Base-by-base conservation (phyloP, 1,140 invertebrate species). In the Euborellia annulipes region DNA sequence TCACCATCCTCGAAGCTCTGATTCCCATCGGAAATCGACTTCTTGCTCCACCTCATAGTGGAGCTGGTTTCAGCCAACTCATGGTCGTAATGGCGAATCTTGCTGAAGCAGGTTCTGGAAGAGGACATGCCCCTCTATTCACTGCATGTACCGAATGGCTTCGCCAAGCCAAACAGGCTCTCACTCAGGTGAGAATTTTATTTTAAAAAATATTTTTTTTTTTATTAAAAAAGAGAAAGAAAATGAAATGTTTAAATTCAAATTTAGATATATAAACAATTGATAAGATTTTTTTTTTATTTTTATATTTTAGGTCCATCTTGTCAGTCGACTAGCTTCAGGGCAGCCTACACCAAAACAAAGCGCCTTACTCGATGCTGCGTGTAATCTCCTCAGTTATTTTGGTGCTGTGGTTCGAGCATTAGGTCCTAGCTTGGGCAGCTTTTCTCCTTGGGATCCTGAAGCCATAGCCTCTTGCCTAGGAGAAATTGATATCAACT, bases 61-160 rank as follows among this genome's bases (percentile, higher is more conserved):
- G 73, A 1, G 68, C 74, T 36, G 80, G 82, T 20, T 87, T 90
- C 56, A 73, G 80, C 6, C 82, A 87, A 56, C 66, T 93, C 11
- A 79, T 94, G 69, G 72, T 79, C 49, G 77, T 89, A 3, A 75
- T 80, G 72, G 82, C 84, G 2, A 86, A 79, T 2, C 62, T 94
- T 45, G 88, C 89, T 1, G 82, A 87, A 59, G 81, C 83, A 22
- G 79, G 85, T 7, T 70, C 73, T 8, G 77, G 78, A 19, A 69
- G 70, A 32, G 85, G 88, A 1, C 88, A 94, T 62, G 61, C 75
- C 1, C 66, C 76, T 17, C 60, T 94, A 3, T 90, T 94, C 55
- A 76, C 79, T 49, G 82, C 85, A 3, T 76, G 82, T 0, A 73
- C 80, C 6, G 64, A 71, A 18, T 94, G 89, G 88, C 67, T 94